These are phyloP conservation scores for Neodon shergylaensis DNA, from an alignment of 2,113 vertebrate species.

Conservation along the genomic window DNA sequence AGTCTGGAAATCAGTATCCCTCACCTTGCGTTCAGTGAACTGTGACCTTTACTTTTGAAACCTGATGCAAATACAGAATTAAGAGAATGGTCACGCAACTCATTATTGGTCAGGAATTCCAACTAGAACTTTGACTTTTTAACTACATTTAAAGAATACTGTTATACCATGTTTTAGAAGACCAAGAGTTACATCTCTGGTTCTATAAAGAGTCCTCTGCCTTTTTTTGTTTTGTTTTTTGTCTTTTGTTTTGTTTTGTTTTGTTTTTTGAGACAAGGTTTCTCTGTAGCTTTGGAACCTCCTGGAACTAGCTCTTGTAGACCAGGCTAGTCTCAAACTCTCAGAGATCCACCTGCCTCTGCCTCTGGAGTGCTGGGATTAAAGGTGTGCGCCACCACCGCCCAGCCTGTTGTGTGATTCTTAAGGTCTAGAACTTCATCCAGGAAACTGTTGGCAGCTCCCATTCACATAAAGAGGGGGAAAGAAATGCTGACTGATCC, in stretches of 20 bases:
- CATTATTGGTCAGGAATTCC: neutral
- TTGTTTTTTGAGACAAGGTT: no score
- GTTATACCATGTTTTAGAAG: neutral
- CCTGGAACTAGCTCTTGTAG: no score
- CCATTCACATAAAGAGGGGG: neutral
- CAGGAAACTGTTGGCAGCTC: neutral
- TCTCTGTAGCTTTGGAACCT: no score
- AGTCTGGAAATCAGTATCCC: neutral
- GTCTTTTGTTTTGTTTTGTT: no score
- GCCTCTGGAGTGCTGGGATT: no score
- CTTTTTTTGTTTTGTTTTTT: no score
- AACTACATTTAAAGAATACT: neutral
- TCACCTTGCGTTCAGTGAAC: neutral
- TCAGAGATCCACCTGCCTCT: no score
- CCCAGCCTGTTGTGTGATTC: no score
- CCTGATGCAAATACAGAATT: neutral
- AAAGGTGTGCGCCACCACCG: no score
- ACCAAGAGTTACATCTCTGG: neutral
- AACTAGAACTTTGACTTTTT: conserved; percentile 38
- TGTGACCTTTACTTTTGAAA: neutral
- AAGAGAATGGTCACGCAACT: neutral
- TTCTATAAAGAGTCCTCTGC: neutral
- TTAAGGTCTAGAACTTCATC: neutral
- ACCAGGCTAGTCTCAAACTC: no score
- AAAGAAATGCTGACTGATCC: neutral